Conservation (phyloP, 2,113 vertebrate genomes). For the Sinocyclocheilus grahami region DNA sequence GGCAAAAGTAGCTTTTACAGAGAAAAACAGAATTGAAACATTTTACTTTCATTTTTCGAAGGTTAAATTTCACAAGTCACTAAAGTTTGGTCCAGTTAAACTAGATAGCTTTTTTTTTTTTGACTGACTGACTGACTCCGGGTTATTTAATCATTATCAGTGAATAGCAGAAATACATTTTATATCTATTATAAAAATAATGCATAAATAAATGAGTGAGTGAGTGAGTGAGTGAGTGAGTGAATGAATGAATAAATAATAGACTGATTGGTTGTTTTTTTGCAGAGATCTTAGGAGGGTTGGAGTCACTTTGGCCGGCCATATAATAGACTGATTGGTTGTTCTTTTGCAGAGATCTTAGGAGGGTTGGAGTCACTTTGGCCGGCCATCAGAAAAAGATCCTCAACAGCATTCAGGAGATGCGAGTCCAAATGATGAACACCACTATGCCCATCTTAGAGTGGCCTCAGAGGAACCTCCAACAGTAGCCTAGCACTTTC, state of each 20-base stretch:
- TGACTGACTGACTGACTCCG: too few species aligned
- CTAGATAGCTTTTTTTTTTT: neutral
- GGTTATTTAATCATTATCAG: neutral
- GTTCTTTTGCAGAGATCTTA: conserved; percentile 81
- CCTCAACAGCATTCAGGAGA: conserved; percentile 97
- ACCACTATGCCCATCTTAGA: conserved; percentile 87
- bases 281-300: conserved; percentile 79
- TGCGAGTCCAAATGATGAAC: conserved; percentile 94
- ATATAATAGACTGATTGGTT: conserved; percentile 60
- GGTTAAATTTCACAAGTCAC: neutral
- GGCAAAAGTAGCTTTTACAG: neutral
- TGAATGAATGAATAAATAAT: too few species aligned
- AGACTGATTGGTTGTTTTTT: conserved; percentile 51
- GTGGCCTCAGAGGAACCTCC: conserved; percentile 60
- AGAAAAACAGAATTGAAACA: neutral
- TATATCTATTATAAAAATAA: neutral
- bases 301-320: conserved; percentile 49
- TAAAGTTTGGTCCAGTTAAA: too few species aligned
- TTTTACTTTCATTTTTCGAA: neutral
- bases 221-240: too few species aligned
- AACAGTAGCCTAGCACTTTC: conserved; percentile 84
- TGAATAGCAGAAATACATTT: neutral
- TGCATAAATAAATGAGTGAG: too few species aligned
- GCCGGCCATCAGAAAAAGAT: conserved; percentile 95
- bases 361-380: too few species aligned